phyloP scores from a whole-genome alignment of 1,140 invertebrate genomes.

The Chironomus tepperi region DNA sequence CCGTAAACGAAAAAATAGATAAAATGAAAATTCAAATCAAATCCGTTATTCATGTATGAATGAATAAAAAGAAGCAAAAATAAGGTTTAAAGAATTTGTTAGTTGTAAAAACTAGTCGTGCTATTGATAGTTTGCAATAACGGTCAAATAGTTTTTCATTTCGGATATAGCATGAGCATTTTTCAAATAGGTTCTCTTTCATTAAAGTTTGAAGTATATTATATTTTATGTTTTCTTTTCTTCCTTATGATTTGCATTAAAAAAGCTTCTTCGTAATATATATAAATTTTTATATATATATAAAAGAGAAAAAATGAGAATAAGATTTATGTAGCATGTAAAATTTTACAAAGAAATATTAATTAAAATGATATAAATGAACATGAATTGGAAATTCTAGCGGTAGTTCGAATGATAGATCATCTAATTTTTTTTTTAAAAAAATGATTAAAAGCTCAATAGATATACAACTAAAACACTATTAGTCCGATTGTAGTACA shows the following conservation, averaged over 20 bases:
- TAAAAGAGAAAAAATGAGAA: background rate
- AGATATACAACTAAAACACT: no score
- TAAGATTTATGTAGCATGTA: background rate
- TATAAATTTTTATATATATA: no score
- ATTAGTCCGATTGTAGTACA: no score
- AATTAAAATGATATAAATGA: no score
- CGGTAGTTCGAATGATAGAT: no score
- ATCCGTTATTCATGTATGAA: background rate
- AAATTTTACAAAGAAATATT: background rate
- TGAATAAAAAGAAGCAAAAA: background rate
- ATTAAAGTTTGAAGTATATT: no score
- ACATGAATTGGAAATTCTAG: no score
- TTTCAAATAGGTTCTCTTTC: no score
- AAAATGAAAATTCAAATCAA: background rate
- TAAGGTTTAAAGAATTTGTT: background rate
- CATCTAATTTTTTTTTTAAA: no score
- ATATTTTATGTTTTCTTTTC: background rate
- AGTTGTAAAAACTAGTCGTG: background rate
- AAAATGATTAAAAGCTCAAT: no score
- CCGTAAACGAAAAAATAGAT: background rate
- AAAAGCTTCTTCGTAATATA: constrained; percentile 7
- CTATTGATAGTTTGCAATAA: background rate
- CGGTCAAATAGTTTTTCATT: background rate
- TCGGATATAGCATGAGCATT: no score
- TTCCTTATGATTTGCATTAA: background rate